These are phyloP conservation scores for Aplochiton taeniatus DNA, from an alignment of 2,797 vertebrate genomes.

Conservation along the genomic window DNA sequence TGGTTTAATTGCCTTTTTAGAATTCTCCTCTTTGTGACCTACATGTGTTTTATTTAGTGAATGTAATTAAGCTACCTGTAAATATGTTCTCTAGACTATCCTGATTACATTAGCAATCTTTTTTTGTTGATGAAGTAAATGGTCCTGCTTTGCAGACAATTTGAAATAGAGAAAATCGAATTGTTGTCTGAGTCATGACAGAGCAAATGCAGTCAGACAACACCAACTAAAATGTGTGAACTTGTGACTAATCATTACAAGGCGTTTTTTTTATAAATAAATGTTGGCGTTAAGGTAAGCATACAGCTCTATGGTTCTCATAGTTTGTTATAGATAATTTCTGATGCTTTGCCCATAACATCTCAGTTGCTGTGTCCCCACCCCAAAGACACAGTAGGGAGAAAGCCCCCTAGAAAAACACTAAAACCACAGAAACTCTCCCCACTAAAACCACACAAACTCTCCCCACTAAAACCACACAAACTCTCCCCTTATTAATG, in stretches of 20 bases:
- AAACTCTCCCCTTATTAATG: slow-evolving; percentile 71
- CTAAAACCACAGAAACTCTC: slow-evolving; percentile 60
- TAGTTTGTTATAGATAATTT: no score
- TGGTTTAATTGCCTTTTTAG: slow-evolving; percentile 77
- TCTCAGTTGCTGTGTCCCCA: no score
- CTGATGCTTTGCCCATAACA: no score
- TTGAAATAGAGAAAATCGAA: slow-evolving; percentile 46
- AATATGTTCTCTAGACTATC: slow-evolving; percentile 72
- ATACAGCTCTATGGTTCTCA: no score
- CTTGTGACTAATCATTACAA: no score
- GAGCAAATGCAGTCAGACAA: slow-evolving; percentile 20
- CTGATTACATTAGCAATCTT: slow-evolving; percentile 62
- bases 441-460: no score
- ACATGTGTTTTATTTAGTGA: slow-evolving; percentile 79
- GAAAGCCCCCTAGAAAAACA: slow-evolving; percentile 68
- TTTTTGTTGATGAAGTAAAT: slow-evolving; percentile 78
- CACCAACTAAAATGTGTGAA: no score
- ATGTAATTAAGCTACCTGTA: slow-evolving; percentile 82
- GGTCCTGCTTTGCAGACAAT: slow-evolving; percentile 61
- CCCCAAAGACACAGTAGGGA: slow-evolving; percentile 50
- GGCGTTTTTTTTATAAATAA: no score
- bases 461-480: no score
- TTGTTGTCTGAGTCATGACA: slow-evolving; percentile 15
- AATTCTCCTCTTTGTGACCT: slow-evolving; percentile 78
- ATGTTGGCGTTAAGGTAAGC: no score